A percentile compares a stretch with the other conserved stretches of the same genome.
Evolutionary conservation across 1,140 invertebrate genomes (phyloP).

Genomic region (Ectropis grisescens): DNA sequence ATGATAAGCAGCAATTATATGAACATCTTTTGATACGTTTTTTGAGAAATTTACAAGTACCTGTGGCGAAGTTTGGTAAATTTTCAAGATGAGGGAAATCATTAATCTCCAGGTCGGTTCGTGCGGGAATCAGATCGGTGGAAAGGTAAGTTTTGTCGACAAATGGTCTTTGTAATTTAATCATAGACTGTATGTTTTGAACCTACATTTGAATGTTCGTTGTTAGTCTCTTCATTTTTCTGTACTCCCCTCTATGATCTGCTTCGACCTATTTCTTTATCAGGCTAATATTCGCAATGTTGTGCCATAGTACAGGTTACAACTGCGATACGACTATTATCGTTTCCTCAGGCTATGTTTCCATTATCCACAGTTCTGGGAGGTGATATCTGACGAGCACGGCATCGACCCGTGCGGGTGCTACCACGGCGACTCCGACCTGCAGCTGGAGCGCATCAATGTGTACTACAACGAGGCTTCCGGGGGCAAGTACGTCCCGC

Average conservation of each 20-base stretch:
- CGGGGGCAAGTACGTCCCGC: constrained; percentile 90
- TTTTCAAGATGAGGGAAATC: constrained; percentile 62
- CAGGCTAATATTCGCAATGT: no score
- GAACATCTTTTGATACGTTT: constrained; percentile 29
- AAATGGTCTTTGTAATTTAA: background rate
- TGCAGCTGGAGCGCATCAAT: constrained; percentile 91
- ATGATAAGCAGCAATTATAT: constrained; percentile 48
- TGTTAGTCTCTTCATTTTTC: no score
- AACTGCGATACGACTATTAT: no score
- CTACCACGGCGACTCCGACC: constrained; percentile 88
- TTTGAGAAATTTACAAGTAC: constrained; percentile 52
- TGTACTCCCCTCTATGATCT: no score
- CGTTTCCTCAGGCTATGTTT: no score
- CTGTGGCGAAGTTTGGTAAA: constrained; percentile 27
- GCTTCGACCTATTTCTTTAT: no score
- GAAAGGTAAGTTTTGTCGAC: constrained; percentile 32
- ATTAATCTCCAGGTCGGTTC: constrained; percentile 52
- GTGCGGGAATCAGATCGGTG: constrained; percentile 58
- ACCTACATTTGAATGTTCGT: no score
- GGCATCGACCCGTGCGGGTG: constrained; percentile 90
- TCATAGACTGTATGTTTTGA: no score
- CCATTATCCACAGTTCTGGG: constrained; percentile 79
- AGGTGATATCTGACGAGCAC: constrained; percentile 93
- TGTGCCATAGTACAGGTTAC: no score
- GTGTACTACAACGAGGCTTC: constrained; percentile 94